phyloP scores from a whole-genome alignment of 2,113 vertebrate genomes.

The Pelodiscus sinensis region DNA sequence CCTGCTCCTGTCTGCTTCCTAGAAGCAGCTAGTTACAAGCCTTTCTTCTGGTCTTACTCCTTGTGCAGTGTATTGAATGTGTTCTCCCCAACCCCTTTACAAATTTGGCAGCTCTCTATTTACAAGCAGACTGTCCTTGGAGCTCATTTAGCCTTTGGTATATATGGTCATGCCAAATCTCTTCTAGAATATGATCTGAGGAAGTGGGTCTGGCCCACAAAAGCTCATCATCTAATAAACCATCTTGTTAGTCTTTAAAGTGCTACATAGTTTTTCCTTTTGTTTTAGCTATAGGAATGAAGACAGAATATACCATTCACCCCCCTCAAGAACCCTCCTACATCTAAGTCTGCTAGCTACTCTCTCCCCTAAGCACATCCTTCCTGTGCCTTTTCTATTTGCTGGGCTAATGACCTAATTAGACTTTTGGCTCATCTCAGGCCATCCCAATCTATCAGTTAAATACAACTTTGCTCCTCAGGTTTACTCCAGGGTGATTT shows the following conservation, averaged over 20 bases:
- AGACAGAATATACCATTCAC: background rate
- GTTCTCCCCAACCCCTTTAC: background rate
- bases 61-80: background rate
- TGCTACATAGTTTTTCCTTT: no score
- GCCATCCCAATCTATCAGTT: background rate
- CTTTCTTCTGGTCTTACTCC: background rate
- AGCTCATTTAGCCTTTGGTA: background rate
- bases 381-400: background rate
- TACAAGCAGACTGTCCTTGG: background rate
- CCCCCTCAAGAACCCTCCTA: background rate
- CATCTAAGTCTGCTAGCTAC: background rate
- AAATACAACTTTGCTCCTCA: background rate
- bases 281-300: no score
- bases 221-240: no score
- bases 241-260: no score
- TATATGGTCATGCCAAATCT: no score
- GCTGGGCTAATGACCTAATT: background rate
- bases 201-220: no score
- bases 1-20: background rate
- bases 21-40: background rate
- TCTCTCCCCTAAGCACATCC: background rate
- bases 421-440: background rate
- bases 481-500: background rate
- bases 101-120: background rate
- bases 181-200: no score